These are phyloP conservation scores for Ceramica pisi DNA, from an alignment of 2,888 invertebrate species.

Conservation along the genomic window DNA sequence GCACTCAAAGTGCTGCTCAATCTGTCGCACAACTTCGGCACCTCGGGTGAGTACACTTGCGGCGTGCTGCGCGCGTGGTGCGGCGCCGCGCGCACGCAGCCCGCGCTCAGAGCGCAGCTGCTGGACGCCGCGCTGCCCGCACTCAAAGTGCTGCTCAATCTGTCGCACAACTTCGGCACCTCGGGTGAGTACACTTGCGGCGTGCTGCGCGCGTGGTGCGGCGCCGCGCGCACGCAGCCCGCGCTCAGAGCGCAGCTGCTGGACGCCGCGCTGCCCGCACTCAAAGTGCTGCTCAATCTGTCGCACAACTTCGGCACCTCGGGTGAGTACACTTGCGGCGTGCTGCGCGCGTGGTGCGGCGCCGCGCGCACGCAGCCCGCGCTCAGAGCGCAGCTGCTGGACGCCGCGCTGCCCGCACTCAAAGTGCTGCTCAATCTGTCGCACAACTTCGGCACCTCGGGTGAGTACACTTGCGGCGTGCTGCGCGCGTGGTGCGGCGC, in stretches of 20 bases:
- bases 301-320: slow-evolving; percentile 96
- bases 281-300: slow-evolving; percentile 98
- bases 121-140: slow-evolving; percentile 96
- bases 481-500: slow-evolving; percentile 94
- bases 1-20: slow-evolving; percentile 98
- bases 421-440: slow-evolving; percentile 98
- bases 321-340: too few species aligned
- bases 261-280: slow-evolving; percentile 96
- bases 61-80: slow-evolving; percentile 94
- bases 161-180: slow-evolving; percentile 96
- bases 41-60: too few species aligned
- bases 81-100: slow-evolving; percentile 92
- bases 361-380: slow-evolving; percentile 90
- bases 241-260: slow-evolving; percentile 86
- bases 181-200: too few species aligned
- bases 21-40: slow-evolving; percentile 96
- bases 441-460: slow-evolving; percentile 94
- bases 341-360: slow-evolving; percentile 94
- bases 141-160: slow-evolving; percentile 97
- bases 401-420: slow-evolving; percentile 96
- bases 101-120: slow-evolving; percentile 85
- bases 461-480: too few species aligned
- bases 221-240: slow-evolving; percentile 91
- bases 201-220: slow-evolving; percentile 94
- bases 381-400: slow-evolving; percentile 89